A percentile compares a stretch with the other conserved stretches of the same genome.
Conservation (phyloP, 2,797 vertebrate genomes). For the Chrysolophus pictus region DNA sequence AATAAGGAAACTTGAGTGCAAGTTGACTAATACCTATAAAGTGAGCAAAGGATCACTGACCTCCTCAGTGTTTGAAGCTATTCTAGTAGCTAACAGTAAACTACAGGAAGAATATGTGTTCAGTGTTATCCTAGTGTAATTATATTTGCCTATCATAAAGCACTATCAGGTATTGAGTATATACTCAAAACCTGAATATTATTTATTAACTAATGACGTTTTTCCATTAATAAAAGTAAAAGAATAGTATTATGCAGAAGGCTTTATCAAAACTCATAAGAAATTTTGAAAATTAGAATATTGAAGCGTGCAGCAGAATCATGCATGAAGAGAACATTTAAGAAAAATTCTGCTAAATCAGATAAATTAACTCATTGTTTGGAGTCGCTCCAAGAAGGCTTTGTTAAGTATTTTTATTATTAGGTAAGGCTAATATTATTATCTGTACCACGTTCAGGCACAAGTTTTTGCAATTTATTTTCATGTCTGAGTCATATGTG, state of each 20-base stretch:
- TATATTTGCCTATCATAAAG: not conserved
- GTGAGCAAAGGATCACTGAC: not conserved
- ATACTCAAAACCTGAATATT: not conserved
- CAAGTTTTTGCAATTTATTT: not conserved
- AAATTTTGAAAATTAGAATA: not conserved
- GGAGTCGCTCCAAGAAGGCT: not conserved
- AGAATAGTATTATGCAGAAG: not conserved
- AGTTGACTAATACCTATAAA: not conserved
- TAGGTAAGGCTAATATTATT: not conserved
- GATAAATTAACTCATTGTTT: not conserved
- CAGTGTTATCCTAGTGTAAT: not conserved
- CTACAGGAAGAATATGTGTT: not conserved
- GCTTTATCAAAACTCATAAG: not conserved
- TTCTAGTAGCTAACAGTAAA: not conserved
- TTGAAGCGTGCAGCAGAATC: not conserved
- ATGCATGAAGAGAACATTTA: not conserved
- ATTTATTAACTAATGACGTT: not conserved
- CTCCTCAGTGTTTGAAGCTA: not conserved
- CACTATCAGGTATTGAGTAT: not conserved
- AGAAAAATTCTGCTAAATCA: not conserved
- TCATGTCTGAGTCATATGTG: not conserved
- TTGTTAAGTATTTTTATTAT: not conserved
- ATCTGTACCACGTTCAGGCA: not conserved
- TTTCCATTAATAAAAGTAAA: not conserved
- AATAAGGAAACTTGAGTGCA: not conserved